A percentile compares a stretch with the other conserved stretches of the same genome.
phyloP scores from a whole-genome alignment of 64 coral and sea anemone genomes.

The Actinia tenebrosa region DNA sequence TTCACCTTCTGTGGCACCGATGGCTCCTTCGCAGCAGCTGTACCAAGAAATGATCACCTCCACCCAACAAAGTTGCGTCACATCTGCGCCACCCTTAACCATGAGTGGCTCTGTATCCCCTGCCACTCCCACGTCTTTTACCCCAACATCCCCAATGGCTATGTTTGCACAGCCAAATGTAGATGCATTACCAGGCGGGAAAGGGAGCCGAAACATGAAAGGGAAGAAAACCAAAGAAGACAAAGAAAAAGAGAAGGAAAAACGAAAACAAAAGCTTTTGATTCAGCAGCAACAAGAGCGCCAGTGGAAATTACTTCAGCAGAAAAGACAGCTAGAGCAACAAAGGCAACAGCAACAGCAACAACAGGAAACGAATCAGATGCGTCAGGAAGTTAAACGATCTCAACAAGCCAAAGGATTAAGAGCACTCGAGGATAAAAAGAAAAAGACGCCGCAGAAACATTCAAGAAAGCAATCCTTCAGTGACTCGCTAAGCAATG shows the following conservation, averaged over 20 bases:
- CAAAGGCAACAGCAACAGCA: constrained; percentile 89
- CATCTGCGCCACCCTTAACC: constrained; percentile 12
- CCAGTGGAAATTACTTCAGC: constrained; percentile 90
- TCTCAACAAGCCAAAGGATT: constrained; percentile 79
- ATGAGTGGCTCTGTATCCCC: constrained; percentile 45
- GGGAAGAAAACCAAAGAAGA: constrained; percentile 79
- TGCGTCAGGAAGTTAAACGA: constrained; percentile 74
- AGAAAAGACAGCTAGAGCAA: constrained; percentile 82
- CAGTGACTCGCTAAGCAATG: neutral
- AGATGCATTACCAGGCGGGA: constrained; percentile 18
- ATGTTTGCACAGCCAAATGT: constrained; percentile 17
- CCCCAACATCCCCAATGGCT: neutral
- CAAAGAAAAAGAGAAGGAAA: constrained; percentile 86
- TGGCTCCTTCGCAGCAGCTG: constrained; percentile 17
- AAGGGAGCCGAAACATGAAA: constrained; percentile 50
- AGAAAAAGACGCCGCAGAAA: constrained; percentile 65
- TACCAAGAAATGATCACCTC: neutral
- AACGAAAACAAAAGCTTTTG: constrained; percentile 62
- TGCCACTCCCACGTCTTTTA: constrained; percentile 38
- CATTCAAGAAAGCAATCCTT: constrained; percentile 31
- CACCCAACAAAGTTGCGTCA: constrained; percentile 24
- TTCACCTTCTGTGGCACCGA: neutral
- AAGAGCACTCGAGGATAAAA: constrained; percentile 58
- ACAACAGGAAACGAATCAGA: constrained; percentile 73
- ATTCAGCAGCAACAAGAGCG: constrained; percentile 92